Percentiles rank a stretch among this genome's conserved stretches.
These are phyloP conservation scores for Drosophila fuyamai DNA, from an alignment of 1,140 invertebrate species.

Conservation along the genomic window DNA sequence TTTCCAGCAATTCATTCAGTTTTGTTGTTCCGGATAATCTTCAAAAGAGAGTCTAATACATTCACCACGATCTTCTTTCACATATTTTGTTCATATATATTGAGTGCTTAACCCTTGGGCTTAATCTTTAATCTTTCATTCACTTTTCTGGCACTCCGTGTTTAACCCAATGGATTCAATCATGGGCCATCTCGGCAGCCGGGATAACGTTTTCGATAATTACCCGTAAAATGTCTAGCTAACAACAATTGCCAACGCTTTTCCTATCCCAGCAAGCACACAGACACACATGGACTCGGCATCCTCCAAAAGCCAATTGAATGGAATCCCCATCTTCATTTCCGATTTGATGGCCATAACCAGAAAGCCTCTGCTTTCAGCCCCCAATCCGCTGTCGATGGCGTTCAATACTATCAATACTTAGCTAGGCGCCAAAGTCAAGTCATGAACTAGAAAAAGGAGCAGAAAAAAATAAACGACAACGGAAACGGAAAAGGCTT, in stretches of 20 bases:
- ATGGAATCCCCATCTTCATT: constrained; percentile 70
- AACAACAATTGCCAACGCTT: constrained; percentile 37
- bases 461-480: constrained; percentile 51
- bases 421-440: constrained; percentile 64
- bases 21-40: constrained; percentile 1
- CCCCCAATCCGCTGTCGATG: constrained; percentile 59
- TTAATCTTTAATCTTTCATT: constrained; percentile 35
- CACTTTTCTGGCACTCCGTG: constrained; percentile 3
- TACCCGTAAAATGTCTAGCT: constrained; percentile 71
- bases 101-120: not conserved
- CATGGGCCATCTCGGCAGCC: constrained; percentile 17
- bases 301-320: constrained; percentile 54
- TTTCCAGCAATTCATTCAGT: constrained; percentile 1
- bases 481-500: constrained; percentile 79
- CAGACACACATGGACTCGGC: constrained; percentile 10
- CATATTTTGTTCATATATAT: constrained; percentile 5
- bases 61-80: constrained; percentile 6
- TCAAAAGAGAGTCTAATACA: not conserved
- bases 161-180: constrained; percentile 32
- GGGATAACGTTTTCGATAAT: constrained; percentile 53
- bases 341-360: constrained; percentile 54
- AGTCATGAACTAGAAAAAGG: constrained; percentile 53
- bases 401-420: constrained; percentile 67
- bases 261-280: constrained; percentile 22
- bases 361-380: constrained; percentile 30